These are phyloP conservation scores for Netelia melanura DNA, from an alignment of 2,888 invertebrate species.

Conservation along the genomic window DNA sequence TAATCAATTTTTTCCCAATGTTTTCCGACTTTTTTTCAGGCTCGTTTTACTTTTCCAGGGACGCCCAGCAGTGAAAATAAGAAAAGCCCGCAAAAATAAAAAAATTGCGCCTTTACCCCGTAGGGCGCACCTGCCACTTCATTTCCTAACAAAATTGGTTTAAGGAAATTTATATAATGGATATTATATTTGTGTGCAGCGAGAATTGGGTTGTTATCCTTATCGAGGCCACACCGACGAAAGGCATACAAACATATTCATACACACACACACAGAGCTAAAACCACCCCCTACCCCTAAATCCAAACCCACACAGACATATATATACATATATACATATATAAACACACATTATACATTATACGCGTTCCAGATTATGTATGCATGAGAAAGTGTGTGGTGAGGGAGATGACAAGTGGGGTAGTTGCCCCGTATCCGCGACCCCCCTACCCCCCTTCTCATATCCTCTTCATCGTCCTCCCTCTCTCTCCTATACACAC, in stretches of 20 bases:
- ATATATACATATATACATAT: background rate
- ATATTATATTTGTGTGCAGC: background rate
- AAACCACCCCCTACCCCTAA: background rate
- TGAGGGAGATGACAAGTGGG: slow-evolving; percentile 59
- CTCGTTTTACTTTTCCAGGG: too few species aligned
- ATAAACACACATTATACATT: background rate
- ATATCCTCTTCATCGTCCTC: slow-evolving; percentile 4
- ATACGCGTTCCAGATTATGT: slow-evolving; percentile 54
- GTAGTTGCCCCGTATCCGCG: slow-evolving; percentile 60
- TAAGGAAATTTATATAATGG: background rate
- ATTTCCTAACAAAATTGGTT: too few species aligned
- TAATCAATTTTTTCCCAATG: too few species aligned
- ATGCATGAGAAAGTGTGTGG: slow-evolving; percentile 62
- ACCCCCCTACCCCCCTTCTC: background rate
- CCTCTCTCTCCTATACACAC: slow-evolving; percentile 11
- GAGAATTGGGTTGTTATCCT: slow-evolving; percentile 58
- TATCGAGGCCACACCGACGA: slow-evolving; percentile 44
- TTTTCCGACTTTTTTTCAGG: too few species aligned
- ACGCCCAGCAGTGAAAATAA: too few species aligned
- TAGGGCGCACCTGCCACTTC: too few species aligned
- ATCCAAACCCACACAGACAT: background rate
- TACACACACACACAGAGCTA: slow-evolving; percentile 3
- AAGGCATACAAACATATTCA: background rate
- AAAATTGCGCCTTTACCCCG: too few species aligned
- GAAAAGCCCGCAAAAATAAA: too few species aligned